Evolutionary conservation across 2,113 vertebrate species (phyloP).

Genomic region (Oreotrochilus melanogaster): DNA sequence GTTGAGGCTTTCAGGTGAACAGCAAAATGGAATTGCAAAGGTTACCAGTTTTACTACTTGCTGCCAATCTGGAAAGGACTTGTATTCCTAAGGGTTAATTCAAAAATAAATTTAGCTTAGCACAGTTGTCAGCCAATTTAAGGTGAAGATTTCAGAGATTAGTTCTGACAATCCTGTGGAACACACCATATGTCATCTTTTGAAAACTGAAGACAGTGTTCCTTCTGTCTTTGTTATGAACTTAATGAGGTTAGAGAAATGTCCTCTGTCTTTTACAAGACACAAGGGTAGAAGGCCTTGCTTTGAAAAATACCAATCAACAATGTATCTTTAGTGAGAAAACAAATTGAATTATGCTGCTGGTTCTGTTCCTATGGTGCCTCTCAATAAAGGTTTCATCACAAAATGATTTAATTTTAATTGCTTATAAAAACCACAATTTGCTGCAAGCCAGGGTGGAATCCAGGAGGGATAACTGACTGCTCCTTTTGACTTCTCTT

Average conservation of each 20-base stretch:
- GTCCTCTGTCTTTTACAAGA: conserved; percentile 50
- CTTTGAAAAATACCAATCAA: conserved; percentile 36
- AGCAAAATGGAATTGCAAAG: conserved; percentile 8
- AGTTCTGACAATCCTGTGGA: conserved; percentile 71
- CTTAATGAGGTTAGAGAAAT: conserved; percentile 68
- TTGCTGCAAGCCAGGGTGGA: background rate
- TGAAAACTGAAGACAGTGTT: conserved; percentile 57
- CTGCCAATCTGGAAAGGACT: background rate
- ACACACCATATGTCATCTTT: conserved; percentile 72
- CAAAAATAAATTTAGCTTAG: conserved; percentile 55
- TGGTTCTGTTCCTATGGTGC: conserved; percentile 4
- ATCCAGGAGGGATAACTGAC: background rate
- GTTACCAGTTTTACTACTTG: background rate
- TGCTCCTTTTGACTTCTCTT: background rate
- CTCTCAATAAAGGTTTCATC: background rate
- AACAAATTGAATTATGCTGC: conserved; percentile 41
- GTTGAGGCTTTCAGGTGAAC: background rate
- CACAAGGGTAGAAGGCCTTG: background rate
- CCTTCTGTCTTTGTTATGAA: conserved; percentile 70
- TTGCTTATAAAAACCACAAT: background rate
- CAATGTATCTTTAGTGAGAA: conserved; percentile 15
- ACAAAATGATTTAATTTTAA: conserved; percentile 46
- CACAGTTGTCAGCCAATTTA: conserved; percentile 65
- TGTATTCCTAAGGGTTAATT: conserved; percentile 66
- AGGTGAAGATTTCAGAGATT: conserved; percentile 70